Evolutionary conservation across 2,113 vertebrate species (phyloP).

Genomic region (Chamaea fasciata): DNA sequence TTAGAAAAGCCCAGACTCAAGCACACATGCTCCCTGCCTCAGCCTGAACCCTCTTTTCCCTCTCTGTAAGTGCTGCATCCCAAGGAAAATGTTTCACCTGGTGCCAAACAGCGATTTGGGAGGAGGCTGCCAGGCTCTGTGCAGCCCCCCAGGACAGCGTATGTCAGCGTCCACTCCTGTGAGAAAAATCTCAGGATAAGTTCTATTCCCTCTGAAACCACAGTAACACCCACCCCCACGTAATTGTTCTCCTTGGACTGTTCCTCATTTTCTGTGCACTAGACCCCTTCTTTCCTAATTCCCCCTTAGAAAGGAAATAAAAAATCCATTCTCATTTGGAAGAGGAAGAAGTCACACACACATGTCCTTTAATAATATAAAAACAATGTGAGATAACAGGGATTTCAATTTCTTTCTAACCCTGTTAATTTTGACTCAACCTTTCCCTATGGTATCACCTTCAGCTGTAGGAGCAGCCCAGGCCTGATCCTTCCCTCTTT

Average conservation of each 20-base stretch:
- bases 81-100: background rate
- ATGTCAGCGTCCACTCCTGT: accelerated
- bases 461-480: background rate
- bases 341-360: accelerated
- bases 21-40: accelerated
- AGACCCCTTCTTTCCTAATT: background rate
- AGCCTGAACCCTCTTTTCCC: background rate
- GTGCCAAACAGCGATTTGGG: background rate
- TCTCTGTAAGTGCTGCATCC: too few species aligned
- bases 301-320: background rate
- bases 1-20: background rate
- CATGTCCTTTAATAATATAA: background rate
- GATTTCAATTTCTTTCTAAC: background rate
- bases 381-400: background rate
- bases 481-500: background rate
- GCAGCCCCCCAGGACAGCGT: too few species aligned
- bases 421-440: background rate
- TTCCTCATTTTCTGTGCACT: accelerated
- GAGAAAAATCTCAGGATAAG: background rate
- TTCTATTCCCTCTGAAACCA: background rate
- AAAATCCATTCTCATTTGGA: background rate
- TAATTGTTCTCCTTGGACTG: background rate
- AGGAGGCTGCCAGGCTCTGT: background rate
- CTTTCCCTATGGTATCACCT: background rate
- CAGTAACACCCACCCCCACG: accelerated